Evolutionary conservation across 2,888 invertebrate genomes (phyloP).

Genomic region (Agapostemon virescens): DNA sequence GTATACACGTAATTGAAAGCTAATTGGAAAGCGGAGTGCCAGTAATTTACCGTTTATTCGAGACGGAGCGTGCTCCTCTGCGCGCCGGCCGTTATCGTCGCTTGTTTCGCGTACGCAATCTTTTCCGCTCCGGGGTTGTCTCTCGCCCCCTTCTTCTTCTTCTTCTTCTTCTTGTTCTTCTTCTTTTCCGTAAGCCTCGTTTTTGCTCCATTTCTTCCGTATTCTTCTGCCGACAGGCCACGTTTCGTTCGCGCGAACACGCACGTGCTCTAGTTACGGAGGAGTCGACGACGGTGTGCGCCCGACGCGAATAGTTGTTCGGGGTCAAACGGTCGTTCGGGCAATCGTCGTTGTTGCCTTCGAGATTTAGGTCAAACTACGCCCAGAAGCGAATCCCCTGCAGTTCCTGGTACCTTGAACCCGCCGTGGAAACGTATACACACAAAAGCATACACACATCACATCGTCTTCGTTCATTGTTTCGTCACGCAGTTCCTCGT

Average conservation of each 20-base stretch:
- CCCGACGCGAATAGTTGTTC: conserved; percentile 52
- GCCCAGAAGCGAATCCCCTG: conserved; percentile 52
- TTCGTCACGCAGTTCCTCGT: conserved; percentile 12
- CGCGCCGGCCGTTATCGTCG: background rate
- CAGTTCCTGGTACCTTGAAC: conserved; percentile 51
- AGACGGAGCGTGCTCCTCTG: conserved; percentile 5
- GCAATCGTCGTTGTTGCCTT: conserved; percentile 55
- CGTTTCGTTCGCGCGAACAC: conserved; percentile 15
- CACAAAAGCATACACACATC: background rate
- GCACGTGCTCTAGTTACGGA: conserved; percentile 44
- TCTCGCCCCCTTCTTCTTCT: background rate
- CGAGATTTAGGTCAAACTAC: conserved; percentile 59
- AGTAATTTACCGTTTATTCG: conserved; percentile 56
- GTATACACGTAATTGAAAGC: conserved; percentile 41
- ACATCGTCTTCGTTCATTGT: conserved; percentile 10
- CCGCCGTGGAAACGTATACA: conserved; percentile 15
- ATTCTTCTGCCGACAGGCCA: background rate
- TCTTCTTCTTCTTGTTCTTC: background rate
- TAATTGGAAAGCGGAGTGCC: conserved; percentile 56
- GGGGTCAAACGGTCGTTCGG: conserved; percentile 64
- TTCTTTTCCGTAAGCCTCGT: too few species aligned
- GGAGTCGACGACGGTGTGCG: conserved; percentile 14
- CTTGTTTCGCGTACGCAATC: background rate
- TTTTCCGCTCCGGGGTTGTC: background rate
- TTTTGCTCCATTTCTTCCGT: background rate